Percentiles rank a stretch among this genome's conserved stretches.
These are phyloP conservation scores for Heterotilapia buettikoferi DNA, from an alignment of 2,113 vertebrate genomes.

Conservation along the genomic window DNA sequence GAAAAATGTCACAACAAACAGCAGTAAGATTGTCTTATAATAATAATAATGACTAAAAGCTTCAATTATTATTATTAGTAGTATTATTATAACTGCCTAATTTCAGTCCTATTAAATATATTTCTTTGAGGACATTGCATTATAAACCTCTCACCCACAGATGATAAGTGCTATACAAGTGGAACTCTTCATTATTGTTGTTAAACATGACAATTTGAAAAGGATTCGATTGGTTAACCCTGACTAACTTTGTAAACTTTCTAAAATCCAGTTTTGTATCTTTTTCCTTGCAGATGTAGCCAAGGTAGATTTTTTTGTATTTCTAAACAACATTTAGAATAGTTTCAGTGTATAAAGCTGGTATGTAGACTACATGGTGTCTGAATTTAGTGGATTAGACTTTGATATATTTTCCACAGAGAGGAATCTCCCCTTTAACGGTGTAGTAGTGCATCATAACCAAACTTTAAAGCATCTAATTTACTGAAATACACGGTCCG, in stretches of 20 bases:
- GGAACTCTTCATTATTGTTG: neutral
- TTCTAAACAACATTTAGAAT: conserved; percentile 30
- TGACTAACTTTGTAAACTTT: conserved; percentile 60
- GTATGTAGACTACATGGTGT: neutral
- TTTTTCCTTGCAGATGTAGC: conserved; percentile 50
- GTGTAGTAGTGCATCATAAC: neutral
- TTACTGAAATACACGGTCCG: neutral
- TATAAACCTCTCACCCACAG: neutral
- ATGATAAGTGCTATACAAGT: conserved; percentile 21
- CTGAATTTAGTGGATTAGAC: conserved; percentile 12
- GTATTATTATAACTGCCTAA: neutral
- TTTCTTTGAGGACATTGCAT: neutral
- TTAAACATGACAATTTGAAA: neutral
- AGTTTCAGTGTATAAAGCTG: neutral
- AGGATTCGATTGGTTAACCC: conserved; percentile 26
- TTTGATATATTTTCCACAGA: conserved; percentile 45
- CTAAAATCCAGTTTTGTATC: conserved; percentile 61
- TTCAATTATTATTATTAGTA: neutral
- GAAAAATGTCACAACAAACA: neutral
- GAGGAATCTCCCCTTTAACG: neutral
- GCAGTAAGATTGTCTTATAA: neutral
- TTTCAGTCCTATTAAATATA: neutral
- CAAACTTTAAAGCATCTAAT: neutral
- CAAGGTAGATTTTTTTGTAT: conserved; percentile 44
- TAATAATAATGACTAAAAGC: neutral